Percentiles rank a stretch among this genome's conserved stretches.
Conservation (phyloP, 2,797 vertebrate species). For the Cynodonichthys magdalenae region DNA sequence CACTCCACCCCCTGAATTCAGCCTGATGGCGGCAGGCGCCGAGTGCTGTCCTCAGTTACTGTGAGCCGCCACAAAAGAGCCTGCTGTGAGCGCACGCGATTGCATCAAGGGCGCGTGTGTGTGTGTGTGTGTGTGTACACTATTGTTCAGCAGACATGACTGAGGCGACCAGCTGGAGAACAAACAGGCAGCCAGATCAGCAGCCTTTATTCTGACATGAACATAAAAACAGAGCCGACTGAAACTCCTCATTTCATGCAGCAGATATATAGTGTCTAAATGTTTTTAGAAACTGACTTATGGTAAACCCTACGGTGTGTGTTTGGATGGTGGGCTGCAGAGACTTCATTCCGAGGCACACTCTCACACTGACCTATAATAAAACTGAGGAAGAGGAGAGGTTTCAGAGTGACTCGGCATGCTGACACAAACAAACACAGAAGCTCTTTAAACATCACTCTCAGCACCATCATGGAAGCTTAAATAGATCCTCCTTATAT, state of each 20-base stretch:
- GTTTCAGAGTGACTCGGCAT: slow-evolving; percentile 17
- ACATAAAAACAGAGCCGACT: slow-evolving; percentile 29
- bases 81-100: slow-evolving; percentile 52
- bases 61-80: slow-evolving; percentile 44
- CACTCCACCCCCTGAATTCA: slow-evolving; percentile 47
- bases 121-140: slow-evolving; percentile 28
- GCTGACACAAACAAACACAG: slow-evolving; percentile 1
- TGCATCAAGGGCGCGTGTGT: slow-evolving; percentile 39
- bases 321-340: slow-evolving; percentile 7
- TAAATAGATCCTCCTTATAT: not conserved
- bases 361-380: slow-evolving; percentile 49
- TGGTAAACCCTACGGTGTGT: slow-evolving; percentile 9
- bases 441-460: slow-evolving; percentile 28
- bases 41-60: slow-evolving; percentile 39
- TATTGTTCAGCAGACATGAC: slow-evolving; percentile 75
- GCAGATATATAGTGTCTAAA: slow-evolving; percentile 4
- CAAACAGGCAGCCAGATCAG: slow-evolving; percentile 67
- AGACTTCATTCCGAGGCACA: slow-evolving; percentile 37
- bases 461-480: slow-evolving; percentile 24
- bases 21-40: slow-evolving; percentile 59
- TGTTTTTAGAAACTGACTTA: slow-evolving; percentile 22
- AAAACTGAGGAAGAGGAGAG: slow-evolving; percentile 30
- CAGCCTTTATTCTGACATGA: slow-evolving; percentile 76
- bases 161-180: slow-evolving; percentile 75
- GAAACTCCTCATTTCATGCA: not conserved